Conservation (phyloP, 2,797 vertebrate genomes). For the Centroberyx gerrardi region DNA sequence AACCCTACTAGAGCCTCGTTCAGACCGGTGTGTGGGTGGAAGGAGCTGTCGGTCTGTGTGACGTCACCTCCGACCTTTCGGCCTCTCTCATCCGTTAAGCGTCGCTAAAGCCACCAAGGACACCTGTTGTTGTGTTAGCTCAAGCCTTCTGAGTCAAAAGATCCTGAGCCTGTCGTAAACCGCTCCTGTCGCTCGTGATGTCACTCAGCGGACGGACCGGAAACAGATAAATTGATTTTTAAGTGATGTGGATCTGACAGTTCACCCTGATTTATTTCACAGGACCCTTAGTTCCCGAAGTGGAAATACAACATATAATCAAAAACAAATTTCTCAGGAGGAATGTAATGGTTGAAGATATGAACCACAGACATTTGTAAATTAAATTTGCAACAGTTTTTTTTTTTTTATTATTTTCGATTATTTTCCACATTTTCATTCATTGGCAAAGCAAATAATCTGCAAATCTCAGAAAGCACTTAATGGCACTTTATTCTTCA, state of each 20-base stretch:
- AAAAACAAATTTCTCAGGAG: neutral
- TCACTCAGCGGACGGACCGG: conserved; percentile 16
- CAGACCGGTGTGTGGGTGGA: conserved; percentile 6
- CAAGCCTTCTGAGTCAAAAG: conserved; percentile 35
- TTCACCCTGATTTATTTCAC: no score
- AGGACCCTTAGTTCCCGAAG: no score
- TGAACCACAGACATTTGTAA: neutral
- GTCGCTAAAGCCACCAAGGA: conserved; percentile 71
- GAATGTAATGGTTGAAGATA: neutral
- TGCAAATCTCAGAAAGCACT: conserved; percentile 55
- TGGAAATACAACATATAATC: no score
- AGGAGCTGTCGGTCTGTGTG: conserved; percentile 13
- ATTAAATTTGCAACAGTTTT: conserved; percentile 1
- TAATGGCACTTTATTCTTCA: conserved; percentile 74
- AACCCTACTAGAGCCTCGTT: neutral
- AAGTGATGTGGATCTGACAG: neutral
- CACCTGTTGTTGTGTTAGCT: conserved; percentile 70
- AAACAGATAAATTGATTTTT: conserved; percentile 5
- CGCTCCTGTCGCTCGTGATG: conserved; percentile 29
- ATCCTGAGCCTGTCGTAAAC: conserved; percentile 50
- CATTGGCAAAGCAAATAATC: conserved; percentile 61
- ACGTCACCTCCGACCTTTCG: conserved; percentile 60
- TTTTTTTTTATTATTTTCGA: neutral
- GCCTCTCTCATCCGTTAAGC: conserved; percentile 70
- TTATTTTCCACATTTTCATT: conserved; percentile 63